Evolutionary conservation across 2,797 vertebrate species (phyloP).

Genomic region (Taenioides sp.): DNA sequence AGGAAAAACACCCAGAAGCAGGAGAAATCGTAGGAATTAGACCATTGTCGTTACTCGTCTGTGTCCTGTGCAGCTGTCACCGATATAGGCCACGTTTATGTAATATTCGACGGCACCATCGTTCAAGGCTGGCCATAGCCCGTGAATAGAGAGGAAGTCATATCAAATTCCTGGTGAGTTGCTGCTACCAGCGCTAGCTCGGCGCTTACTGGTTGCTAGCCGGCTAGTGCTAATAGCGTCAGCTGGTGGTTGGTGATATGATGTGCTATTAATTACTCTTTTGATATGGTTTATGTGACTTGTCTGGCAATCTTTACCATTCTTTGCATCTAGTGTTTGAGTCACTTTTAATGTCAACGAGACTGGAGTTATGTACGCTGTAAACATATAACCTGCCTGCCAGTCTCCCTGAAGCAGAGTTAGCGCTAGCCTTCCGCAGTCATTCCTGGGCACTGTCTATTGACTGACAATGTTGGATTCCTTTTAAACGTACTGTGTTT

Average conservation of each 20-base stretch:
- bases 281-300: slow-evolving; percentile 19
- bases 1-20: slow-evolving; percentile 90
- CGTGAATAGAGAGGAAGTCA: slow-evolving; percentile 78
- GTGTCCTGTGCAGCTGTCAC: slow-evolving; percentile 63
- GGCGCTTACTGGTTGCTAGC: slow-evolving; percentile 68
- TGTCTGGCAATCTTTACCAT: background rate
- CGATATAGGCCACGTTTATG: slow-evolving; percentile 74
- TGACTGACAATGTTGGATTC: slow-evolving; percentile 49
- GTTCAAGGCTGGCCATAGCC: slow-evolving; percentile 73
- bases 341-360: slow-evolving; percentile 35
- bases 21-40: slow-evolving; percentile 71
- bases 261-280: slow-evolving; percentile 52
- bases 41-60: slow-evolving; percentile 59
- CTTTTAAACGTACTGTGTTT: slow-evolving; percentile 62
- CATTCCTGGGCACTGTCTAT: slow-evolving; percentile 52
- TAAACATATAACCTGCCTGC: slow-evolving; percentile 19
- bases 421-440: slow-evolving; percentile 56
- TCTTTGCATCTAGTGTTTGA: background rate
- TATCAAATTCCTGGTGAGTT: slow-evolving; percentile 86
- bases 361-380: slow-evolving; percentile 33
- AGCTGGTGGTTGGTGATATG: slow-evolving; percentile 60
- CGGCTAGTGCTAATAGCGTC: slow-evolving; percentile 64
- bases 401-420: slow-evolving; percentile 42
- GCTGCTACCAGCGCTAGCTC: slow-evolving; percentile 72
- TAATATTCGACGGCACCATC: slow-evolving; percentile 72